Percentiles rank a stretch among this genome's conserved stretches.
Conservation (phyloP, 2,888 invertebrate genomes). For the Parnassius apollo region DNA sequence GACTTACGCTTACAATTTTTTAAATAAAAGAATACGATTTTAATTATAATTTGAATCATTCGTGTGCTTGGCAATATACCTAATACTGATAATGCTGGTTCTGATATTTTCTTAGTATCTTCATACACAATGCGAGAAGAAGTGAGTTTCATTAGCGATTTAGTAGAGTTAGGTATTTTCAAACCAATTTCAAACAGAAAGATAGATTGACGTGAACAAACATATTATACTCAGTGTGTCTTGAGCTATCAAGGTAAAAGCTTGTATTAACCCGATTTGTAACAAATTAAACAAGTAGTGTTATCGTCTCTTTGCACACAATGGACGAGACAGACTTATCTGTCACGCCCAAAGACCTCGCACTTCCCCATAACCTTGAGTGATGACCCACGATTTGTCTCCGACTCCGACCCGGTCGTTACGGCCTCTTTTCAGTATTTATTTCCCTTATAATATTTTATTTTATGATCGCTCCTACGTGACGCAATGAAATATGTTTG, state of each 20-base stretch:
- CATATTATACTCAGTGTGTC: background rate
- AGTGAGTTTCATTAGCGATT: no score
- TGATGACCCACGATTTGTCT: slow-evolving; percentile 78
- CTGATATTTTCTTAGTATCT: no score
- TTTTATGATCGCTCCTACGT: slow-evolving; percentile 71
- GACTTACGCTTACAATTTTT: no score
- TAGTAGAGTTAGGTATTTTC: no score
- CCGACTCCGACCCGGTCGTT: slow-evolving; percentile 68
- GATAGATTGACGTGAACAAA: no score
- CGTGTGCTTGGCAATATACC: no score
- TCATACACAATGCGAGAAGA: no score
- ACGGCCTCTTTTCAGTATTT: slow-evolving; percentile 75
- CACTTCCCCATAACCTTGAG: slow-evolving; percentile 62
- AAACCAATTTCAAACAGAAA: no score
- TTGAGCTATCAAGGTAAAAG: background rate
- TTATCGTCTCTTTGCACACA: slow-evolving; percentile 56
- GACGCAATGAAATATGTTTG: slow-evolving; percentile 52
- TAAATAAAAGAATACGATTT: no score
- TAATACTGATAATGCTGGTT: no score
- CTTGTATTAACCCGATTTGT: slow-evolving; percentile 57
- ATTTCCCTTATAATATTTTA: slow-evolving; percentile 75
- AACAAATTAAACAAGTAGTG: slow-evolving; percentile 65
- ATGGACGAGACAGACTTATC: slow-evolving; percentile 66
- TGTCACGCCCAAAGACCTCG: slow-evolving; percentile 54
- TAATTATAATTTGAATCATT: no score